These are phyloP conservation scores for Microcebus tavaratra DNA, from an alignment of 2,113 vertebrate genomes.

Conservation along the genomic window DNA sequence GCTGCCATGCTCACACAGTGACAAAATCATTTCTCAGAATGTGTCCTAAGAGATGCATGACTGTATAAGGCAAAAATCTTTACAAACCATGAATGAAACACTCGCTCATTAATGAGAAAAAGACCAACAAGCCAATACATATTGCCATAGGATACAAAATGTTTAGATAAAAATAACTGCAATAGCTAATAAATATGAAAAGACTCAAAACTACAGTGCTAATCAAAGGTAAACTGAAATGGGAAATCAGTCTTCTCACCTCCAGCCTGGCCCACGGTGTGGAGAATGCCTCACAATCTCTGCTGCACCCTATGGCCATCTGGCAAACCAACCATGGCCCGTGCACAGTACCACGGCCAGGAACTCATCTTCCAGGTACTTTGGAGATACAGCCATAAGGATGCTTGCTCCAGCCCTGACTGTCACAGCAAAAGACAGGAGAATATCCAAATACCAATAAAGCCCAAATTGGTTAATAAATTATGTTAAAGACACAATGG, in stretches of 20 bases:
- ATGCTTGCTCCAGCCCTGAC: background rate
- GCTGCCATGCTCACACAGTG: background rate
- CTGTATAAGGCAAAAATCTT: background rate
- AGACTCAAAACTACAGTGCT: background rate
- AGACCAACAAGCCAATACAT: background rate
- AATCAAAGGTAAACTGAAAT: background rate
- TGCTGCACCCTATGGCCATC: too few species aligned
- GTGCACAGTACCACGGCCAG: background rate
- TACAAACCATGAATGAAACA: background rate
- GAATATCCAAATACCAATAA: background rate
- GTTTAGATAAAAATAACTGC: background rate
- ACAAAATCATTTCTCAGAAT: background rate
- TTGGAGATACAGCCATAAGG: background rate
- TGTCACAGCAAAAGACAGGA: background rate
- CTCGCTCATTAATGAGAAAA: background rate
- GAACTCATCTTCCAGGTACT: background rate
- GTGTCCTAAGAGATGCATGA: background rate
- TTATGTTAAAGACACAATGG: background rate
- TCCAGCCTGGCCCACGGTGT: background rate
- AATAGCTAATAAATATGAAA: background rate
- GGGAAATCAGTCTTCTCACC: background rate
- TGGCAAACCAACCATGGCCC: background rate
- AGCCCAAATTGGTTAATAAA: background rate
- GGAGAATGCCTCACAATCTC: background rate
- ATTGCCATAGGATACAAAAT: background rate